Conservation (phyloP, 2,797 vertebrate genomes). For the Schizopygopsis pylzovi region DNA sequence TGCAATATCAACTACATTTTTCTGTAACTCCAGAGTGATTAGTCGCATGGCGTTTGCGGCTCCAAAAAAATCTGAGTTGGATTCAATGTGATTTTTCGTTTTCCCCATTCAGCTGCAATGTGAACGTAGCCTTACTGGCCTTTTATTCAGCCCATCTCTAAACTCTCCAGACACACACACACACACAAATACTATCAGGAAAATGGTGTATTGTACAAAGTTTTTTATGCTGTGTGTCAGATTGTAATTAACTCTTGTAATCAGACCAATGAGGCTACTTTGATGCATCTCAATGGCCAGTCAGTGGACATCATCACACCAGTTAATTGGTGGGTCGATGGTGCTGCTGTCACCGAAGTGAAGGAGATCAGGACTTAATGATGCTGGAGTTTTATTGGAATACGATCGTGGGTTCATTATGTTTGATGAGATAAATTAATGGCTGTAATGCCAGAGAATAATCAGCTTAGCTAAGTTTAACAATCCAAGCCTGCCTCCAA, state of each 20-base stretch:
- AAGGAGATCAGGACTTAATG: conserved; percentile 9
- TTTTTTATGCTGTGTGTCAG: conserved; percentile 57
- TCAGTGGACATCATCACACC: neutral
- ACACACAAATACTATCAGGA: conserved; percentile 49
- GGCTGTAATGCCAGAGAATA: conserved; percentile 7
- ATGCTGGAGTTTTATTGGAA: conserved; percentile 15
- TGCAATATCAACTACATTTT: neutral
- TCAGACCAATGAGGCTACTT: neutral
- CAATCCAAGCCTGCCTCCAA: neutral
- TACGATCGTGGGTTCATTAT: conserved; percentile 24
- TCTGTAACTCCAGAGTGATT: neutral
- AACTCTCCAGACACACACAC: conserved; percentile 43
- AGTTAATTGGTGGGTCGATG: conserved; percentile 15
- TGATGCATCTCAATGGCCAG: conserved; percentile 15
- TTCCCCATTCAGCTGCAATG: conserved; percentile 1
- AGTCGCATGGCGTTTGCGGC: neutral
- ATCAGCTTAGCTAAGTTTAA: conserved; percentile 23
- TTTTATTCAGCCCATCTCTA: conserved; percentile 16
- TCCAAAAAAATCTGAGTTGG: neutral
- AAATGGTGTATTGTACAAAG: conserved; percentile 62
- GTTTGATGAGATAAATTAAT: conserved; percentile 21
- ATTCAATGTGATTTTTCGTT: neutral
- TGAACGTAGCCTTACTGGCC: conserved; percentile 22
- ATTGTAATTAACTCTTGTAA: conserved; percentile 26
- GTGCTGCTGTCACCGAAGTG: neutral